Base-by-base conservation (phyloP, 2,113 vertebrate genomes). In the Glaucomys volans region DNA sequence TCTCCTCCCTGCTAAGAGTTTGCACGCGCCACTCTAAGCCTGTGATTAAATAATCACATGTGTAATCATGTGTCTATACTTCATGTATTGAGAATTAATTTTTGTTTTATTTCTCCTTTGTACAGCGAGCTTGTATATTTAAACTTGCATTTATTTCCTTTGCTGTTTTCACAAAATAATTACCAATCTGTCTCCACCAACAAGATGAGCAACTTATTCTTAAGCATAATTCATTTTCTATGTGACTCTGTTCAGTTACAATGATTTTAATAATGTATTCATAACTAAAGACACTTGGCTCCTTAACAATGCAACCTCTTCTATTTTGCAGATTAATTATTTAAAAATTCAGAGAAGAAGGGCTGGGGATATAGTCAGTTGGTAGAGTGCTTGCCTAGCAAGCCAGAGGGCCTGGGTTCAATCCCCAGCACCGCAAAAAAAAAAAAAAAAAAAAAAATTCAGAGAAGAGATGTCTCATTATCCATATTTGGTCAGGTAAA, bases 261-360 rank as follows among this genome's bases (percentile, higher is more conserved):
- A 74, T 59, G 40, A 69, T 90, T 83, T 95, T 96, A 35, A 13
- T 64, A 87, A 62, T 91, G 1, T 44, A 35, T 84, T 94, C 40
- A 52, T 91, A 84, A 50, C 0, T 32, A 90, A 62, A 82, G 75
- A 90, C 18, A 52, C 50, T 91, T 76, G 47, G 16, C 32, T 42
- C 18, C 13, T 44, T 35, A 85, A 80, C 14, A 93, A 57, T 81
- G 5, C 89, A 95, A 44, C 0, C 1, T 62, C 42, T 54, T 71
- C 37, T 83, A 10, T 24, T 89, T 87, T 95, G 37, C 44, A 96
- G 47, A 85, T 42, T 81, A 17, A 76, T 66, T 80, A 69, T 57
- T 77, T 89, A 62, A 85, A 95, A 84, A 82, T 85, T 87, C 30
- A 77, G 74, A 79, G 8, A 59, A 54, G 20, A 87, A n/a, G n/a